Evolutionary conservation across 2,797 vertebrate genomes (phyloP), one percentile per base, ranked within the genome.

Genomic region (Hyperoplus lanceolatus): DNA sequence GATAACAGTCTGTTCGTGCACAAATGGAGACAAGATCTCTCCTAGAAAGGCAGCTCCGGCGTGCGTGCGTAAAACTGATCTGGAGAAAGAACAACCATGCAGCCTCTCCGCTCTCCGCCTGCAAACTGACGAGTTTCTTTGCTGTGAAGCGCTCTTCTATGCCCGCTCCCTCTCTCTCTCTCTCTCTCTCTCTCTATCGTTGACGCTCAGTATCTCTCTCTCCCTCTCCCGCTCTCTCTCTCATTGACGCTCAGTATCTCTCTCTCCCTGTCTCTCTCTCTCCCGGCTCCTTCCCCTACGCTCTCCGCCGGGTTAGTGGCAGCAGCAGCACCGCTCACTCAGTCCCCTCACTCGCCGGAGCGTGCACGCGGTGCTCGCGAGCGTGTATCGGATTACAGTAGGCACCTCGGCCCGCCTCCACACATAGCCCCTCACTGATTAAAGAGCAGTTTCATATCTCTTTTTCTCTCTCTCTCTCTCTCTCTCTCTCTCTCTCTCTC

Each of bases 361-460:
- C 83, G 77, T 79, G 83, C 80, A 62, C 80, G 82, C 14, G 15
- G 38, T 18, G 69, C 79, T 77, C 77, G 85, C 2, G 83, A 73
- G 60, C 56, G 77, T 82, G 91, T 89, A 90, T 93, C 91, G 86
- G 88, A 92, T 94, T 94, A 94, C 91, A 93, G 90, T 89, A 84
- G 89, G 88, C 91, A 93, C 89, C 91, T 91, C 87, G 87, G 69
- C 82, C 92, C 91, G 91, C 91, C 93, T 92, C 91, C 88, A 70
- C 63, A 66, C 63, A 66, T 16, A 89, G 79, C 82, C 89, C 87
- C 86, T 88, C 81, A 63, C 90, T 89, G 92, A 93, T 93, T 93
- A 92, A 91, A 89, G 79, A 91, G 87, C 85, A 88, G 77, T 81
- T 89, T 82, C 73, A 86, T 74, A 59, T 38, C 58, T 66, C 49